Evolutionary conservation across 1,140 invertebrate species (phyloP), one percentile per base, ranked within the genome.

Genomic region (Zaprionus nigranus): DNA sequence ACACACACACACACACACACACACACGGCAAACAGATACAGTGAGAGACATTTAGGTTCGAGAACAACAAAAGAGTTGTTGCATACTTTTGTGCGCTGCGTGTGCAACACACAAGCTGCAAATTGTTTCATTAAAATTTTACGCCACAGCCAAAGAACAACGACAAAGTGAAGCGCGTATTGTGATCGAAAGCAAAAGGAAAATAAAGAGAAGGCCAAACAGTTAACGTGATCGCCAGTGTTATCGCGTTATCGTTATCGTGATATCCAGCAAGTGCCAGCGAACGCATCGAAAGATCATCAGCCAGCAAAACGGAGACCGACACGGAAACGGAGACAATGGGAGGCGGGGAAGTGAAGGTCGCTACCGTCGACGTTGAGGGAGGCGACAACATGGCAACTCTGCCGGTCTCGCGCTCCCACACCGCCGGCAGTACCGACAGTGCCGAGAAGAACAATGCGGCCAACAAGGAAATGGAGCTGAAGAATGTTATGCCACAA

Each of bases 401-500:
- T 9, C 94, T 97, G 92, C 96, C 96, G 60, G 96, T 97, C 30
- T 95, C 95, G 91, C 95, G 95, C 75, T 95, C 95, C 82, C 94
- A 95, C 88, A 87, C 93, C 84, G 93, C 94, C 81, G 93, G 95
- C 92, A 93, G 95, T 93, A 93, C 95, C 91, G 95, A 95, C 82
- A 96, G 95, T 77, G 95, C 95, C 43, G 96, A 96, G 92, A 96
- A 96, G 93, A 96, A 96, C 90, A 96, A 96, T 91, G 95, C 95
- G 43, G 95, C 96, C 75, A 97, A 97, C 94, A 97, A 97, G 94
- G 96, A 97, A 92, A 96, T 97, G 96, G 96, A 97, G 92, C 94
- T 97, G 43, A 97, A 96, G 94, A 96, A 96, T 90, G 96, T 96
- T 46, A 95, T 96, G 92, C 96, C 96, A 68, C 96, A 96, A 80